Evolutionary conservation across 2,113 vertebrate genomes (phyloP).

Genomic region (Canis aureus): DNA sequence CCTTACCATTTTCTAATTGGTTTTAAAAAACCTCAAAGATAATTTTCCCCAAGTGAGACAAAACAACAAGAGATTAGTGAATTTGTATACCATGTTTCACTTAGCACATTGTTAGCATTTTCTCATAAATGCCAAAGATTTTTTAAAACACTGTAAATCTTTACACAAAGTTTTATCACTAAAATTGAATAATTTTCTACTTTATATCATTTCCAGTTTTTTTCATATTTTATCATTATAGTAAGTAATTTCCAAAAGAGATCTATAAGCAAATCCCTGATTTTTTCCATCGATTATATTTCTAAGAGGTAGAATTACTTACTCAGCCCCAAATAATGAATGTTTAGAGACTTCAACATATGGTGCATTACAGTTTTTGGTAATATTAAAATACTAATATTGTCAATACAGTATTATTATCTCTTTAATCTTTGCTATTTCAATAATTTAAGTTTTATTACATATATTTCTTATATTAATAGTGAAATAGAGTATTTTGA

Average conservation of each 20-base stretch:
- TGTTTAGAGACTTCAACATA: not conserved
- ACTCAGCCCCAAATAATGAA: not conserved
- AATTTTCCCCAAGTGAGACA: not conserved
- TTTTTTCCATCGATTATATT: not conserved
- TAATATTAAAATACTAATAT: not conserved
- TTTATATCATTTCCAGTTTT: not conserved
- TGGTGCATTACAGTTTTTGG: not conserved
- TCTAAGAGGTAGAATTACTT: not conserved
- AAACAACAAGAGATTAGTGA: not conserved
- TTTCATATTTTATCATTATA: not conserved
- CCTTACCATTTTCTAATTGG: not conserved
- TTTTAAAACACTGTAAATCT: not conserved
- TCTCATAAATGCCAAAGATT: not conserved
- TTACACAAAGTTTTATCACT: not conserved
- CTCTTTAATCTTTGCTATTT: not conserved
- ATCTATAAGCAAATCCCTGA: not conserved
- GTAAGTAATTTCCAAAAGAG: conserved; percentile 5
- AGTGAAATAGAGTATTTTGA: not conserved
- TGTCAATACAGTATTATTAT: not conserved
- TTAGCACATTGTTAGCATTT: not conserved
- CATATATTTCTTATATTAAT: not conserved
- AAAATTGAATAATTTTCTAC: not conserved
- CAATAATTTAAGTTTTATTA: not conserved
- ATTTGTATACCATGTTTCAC: not conserved
- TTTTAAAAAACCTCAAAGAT: not conserved